These are phyloP conservation scores for Tetropium fuscum DNA, from an alignment of 2,888 invertebrate species.

Conservation along the genomic window DNA sequence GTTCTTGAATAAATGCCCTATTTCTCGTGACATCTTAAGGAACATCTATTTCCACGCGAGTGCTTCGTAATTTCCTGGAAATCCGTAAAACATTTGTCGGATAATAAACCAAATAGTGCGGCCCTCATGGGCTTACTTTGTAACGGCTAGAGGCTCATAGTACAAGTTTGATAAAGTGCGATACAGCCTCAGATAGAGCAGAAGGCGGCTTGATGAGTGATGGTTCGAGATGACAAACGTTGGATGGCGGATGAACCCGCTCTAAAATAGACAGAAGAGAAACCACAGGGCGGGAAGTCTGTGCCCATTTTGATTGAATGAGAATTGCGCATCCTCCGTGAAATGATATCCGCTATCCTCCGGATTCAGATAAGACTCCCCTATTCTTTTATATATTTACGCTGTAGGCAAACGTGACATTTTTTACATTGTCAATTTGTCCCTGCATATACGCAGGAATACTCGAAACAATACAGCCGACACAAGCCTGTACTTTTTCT, in stretches of 20 bases:
- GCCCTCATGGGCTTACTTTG: conserved; percentile 14
- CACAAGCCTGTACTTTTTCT: conserved; percentile 15
- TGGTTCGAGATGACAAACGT: conserved; percentile 52
- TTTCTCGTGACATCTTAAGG: too few relatives aligned
- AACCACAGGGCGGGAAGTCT: conserved; percentile 54
- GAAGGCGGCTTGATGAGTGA: conserved; percentile 48
- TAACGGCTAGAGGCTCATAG: conserved; percentile 3
- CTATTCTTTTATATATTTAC: conserved; percentile 51
- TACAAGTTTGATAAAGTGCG: conserved; percentile 30
- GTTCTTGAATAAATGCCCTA: too few relatives aligned
- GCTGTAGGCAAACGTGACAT: conserved; percentile 54
- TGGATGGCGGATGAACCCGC: conserved; percentile 41
- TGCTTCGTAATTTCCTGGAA: neutral
- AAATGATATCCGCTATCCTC: conserved; percentile 61
- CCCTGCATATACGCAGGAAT: conserved; percentile 35
- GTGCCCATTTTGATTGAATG: conserved; percentile 60
- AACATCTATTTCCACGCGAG: neutral
- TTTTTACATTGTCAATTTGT: conserved; percentile 57
- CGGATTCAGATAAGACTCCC: conserved; percentile 59
- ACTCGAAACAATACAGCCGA: conserved; percentile 36
- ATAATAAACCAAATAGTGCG: conserved; percentile 9
- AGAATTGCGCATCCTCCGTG: conserved; percentile 62
- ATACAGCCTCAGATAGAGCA: conserved; percentile 30
- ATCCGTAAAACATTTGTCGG: conserved; percentile 7
- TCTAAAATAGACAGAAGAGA: conserved; percentile 46